Base-by-base conservation (phyloP, 2,888 invertebrate genomes). In the Stegophylla sp. region DNA sequence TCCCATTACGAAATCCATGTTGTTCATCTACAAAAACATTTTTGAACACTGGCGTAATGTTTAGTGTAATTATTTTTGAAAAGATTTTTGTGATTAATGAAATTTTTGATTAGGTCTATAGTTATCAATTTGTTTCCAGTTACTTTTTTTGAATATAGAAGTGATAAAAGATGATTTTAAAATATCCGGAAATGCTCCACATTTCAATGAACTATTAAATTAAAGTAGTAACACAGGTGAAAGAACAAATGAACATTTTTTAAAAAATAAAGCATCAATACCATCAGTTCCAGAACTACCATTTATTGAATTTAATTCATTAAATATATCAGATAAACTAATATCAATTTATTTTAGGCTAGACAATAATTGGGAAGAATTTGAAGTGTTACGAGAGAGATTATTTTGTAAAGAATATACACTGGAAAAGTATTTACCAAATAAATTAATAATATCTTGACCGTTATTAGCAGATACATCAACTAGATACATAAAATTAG, bases 101-200 rank as follows among this genome's bases (percentile, higher is more conserved):
- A 53, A 53, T 53, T 53, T 53, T 53, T 53, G 53, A 53, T n/a
- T 53, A 53, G 53, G 53, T 53, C 53, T 53, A 53, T 53, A 53
- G 15, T 53, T 53, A 53, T 10, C 15, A 15, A 53, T 53, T 10
- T 10, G 4, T 53, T 53, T 20, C 5, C 20, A 15, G 15, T 53
- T 15, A 53, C 53, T 15, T 15, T 53, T 53, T 15, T 53, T 53
- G 53, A 53, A 53, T 53, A 53, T 53, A 4, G 53, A 15, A 15
- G 53, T 53, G 15, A 53, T 53, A 53, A 10, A 53, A 15, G 53
- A 53, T 5, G 15, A 53, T 53, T 53, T 53, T 53, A 53, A 53
- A 5, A 53, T 53, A 53, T 53, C 53, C 5, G 53, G 53, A 53
- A 53, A 53, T 53, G 15, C 15, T 53, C 53, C 53, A 53, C 5